Conservation (phyloP, 2,888 invertebrate species). For the Taphrorychus bicolor region DNA sequence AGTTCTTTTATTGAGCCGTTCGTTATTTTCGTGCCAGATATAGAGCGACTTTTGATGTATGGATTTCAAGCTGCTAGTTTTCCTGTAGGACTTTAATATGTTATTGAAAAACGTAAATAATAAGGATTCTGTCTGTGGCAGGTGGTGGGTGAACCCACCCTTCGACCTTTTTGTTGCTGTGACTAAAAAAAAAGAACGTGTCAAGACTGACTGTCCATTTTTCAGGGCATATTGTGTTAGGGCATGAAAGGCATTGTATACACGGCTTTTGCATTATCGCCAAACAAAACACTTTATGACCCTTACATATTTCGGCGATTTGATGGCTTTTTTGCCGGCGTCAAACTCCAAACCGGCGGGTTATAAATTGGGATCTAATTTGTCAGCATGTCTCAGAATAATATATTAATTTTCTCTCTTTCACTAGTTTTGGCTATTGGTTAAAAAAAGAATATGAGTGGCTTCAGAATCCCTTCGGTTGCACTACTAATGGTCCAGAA, state of each 20-base stretch:
- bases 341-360: neutral
- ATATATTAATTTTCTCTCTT: neutral
- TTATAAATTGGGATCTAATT: neutral
- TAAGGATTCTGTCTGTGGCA: too few relatives aligned
- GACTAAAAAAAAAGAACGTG: neutral
- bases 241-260: slow-evolving; percentile 12
- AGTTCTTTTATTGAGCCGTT: neutral
- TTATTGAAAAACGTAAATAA: too few relatives aligned
- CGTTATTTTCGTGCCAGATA: neutral
- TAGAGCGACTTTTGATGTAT: neutral
- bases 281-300: slow-evolving; percentile 31
- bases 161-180: neutral
- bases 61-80: neutral
- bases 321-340: slow-evolving; percentile 1
- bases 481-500: too few relatives aligned
- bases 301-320: slow-evolving; percentile 17
- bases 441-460: too few relatives aligned
- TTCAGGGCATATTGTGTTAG: slow-evolving; percentile 18
- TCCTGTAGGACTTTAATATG: too few relatives aligned
- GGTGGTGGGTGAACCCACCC: neutral
- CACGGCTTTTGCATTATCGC: slow-evolving; percentile 24
- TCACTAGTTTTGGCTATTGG: neutral
- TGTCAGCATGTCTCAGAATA: neutral
- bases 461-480: too few relatives aligned
- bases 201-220: slow-evolving; percentile 28